Conservation (phyloP, 1,140 invertebrate species). For the Gryon sp. region DNA sequence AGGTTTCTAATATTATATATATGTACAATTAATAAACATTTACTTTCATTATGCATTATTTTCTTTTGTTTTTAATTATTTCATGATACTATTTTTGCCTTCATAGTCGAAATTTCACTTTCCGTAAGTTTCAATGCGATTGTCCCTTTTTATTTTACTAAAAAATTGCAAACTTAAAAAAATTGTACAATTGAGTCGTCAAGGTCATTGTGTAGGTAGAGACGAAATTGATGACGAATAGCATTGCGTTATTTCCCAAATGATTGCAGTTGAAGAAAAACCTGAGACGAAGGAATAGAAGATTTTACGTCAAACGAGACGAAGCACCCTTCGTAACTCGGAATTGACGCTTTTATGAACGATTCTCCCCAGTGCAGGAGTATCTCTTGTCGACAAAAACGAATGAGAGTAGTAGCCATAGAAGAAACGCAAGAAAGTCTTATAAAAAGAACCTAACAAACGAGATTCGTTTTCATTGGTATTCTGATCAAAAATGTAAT, state of each 20-base stretch:
- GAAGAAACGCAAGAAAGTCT: slow-evolving; percentile 36
- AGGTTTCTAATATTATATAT: no score
- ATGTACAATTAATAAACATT: no score
- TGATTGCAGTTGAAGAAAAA: slow-evolving; percentile 51
- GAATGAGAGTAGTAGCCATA: slow-evolving; percentile 62
- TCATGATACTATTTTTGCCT: no score
- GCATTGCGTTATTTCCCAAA: slow-evolving; percentile 43
- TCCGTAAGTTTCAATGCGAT: no score
- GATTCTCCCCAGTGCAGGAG: slow-evolving; percentile 65
- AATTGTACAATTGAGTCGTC: slow-evolving; percentile 12
- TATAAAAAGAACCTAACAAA: slow-evolving; percentile 44
- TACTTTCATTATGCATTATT: no score
- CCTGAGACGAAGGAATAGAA: slow-evolving; percentile 29
- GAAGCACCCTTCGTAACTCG: slow-evolving; percentile 63
- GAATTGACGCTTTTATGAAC: slow-evolving; percentile 76
- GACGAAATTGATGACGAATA: slow-evolving; percentile 18
- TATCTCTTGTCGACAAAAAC: slow-evolving; percentile 71
- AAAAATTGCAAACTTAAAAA: slow-evolving; percentile 27
- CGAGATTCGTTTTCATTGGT: slow-evolving; percentile 33
- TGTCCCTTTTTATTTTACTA: no score
- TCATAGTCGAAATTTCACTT: no score
- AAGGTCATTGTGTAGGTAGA: slow-evolving; percentile 13
- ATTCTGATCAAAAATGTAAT: slow-evolving; percentile 36
- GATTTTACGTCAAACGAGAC: slow-evolving; percentile 47
- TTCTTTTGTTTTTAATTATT: no score